Evolutionary conservation across 2,797 vertebrate genomes (phyloP).

Genomic region (Rhodeus uyekii): DNA sequence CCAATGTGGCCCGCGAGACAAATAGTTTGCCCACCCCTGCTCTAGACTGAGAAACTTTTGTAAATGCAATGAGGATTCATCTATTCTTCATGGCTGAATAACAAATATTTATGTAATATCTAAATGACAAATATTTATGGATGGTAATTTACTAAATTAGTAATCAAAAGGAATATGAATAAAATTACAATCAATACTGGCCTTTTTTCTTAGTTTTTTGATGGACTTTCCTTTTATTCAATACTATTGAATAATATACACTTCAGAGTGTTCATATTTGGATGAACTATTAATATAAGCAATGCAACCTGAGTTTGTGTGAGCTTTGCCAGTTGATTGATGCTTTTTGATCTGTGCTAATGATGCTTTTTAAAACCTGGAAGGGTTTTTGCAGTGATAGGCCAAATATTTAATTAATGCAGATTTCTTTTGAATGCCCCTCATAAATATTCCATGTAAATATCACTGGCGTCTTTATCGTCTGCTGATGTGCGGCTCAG

Average conservation of each 20-base stretch:
- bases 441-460: constrained; percentile 47
- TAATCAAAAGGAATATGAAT: too few relatives aligned
- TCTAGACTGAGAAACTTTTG: too few relatives aligned
- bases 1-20: too few relatives aligned
- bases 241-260: too few relatives aligned
- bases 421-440: neutral
- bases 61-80: too few relatives aligned
- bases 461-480: constrained; percentile 33
- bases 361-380: constrained; percentile 12
- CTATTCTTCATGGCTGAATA: too few relatives aligned
- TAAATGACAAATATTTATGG: too few relatives aligned
- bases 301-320: neutral
- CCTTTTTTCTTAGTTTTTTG: neutral
- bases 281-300: neutral
- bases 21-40: too few relatives aligned
- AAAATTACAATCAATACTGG: too few relatives aligned
- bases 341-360: constrained; percentile 1
- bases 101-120: too few relatives aligned
- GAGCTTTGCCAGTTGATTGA: neutral
- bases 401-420: constrained; percentile 32
- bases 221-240: neutral
- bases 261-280: neutral
- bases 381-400: neutral
- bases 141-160: too few relatives aligned
- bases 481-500: constrained; percentile 3